Evolutionary conservation across 2,113 vertebrate genomes (phyloP), one percentile per base, ranked within the genome.

Genomic region (Zosterops borbonicus): DNA sequence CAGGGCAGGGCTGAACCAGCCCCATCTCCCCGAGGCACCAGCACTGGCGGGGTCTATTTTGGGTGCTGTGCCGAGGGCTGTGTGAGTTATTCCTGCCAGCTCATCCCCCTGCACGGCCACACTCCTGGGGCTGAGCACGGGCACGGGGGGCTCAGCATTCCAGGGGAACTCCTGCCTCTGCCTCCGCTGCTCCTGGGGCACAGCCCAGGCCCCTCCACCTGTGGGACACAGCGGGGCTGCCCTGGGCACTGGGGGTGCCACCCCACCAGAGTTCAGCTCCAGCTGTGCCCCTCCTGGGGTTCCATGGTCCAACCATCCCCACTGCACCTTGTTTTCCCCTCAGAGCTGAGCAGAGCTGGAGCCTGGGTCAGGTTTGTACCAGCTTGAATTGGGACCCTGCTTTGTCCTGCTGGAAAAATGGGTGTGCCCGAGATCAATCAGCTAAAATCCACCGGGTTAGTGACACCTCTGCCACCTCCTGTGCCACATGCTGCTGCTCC

Each of bases 1-100:
- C 11, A 18, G 94, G 9, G 7, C 84, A 8, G 77, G 69, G 33
- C 69, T 46, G 70, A 8, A 4, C 5, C 53, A 28, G 53, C 47
- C 41, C 18, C 1, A 0, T 69, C 47, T 86, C 77, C 22, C 58
- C 1, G 2, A 75, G 76, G 70, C 71, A 1, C 10, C 0, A 11
- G 58, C 2, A 13, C 28, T 2, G 83, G 8, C 16, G 15, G 71
- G 21, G 37, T 92, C 95, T 97, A 78, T 96, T 97, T 69, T 20
- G 56, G 89, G 96, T 71, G 28, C 67, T 82, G 14, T 23, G 87
- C 92, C 9, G 4, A 73, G 17, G 71, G 90, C 89, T 84, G 91
- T 55, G 74, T 33, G 50, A 76, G 96, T 69, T 95, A 49, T 89
- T 97, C 94, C 95, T 95, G 92, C 94, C 88, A 60, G 83, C 94